Percentiles rank a stretch among this genome's conserved stretches.
These are phyloP conservation scores for Aeoliscus strigatus DNA, from an alignment of 2,797 vertebrate species.

Conservation along the genomic window DNA sequence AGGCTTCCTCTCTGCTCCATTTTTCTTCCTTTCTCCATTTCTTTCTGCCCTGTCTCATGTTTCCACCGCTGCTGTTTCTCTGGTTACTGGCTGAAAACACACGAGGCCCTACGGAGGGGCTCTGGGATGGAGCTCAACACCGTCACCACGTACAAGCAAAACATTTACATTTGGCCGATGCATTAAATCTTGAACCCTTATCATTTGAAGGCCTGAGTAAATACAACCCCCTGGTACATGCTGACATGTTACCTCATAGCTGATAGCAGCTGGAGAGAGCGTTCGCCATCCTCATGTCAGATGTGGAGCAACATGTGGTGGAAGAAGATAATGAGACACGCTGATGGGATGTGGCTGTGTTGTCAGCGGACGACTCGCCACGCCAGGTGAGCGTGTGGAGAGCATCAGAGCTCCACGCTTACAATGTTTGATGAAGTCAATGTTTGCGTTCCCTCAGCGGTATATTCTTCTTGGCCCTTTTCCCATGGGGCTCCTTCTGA, in stretches of 20 bases:
- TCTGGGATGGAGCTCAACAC: background rate
- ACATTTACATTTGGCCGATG: slow-evolving; percentile 21
- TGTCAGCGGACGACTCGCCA: slow-evolving; percentile 33
- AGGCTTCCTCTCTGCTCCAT: slow-evolving; percentile 3
- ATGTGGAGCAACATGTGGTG: slow-evolving; percentile 24
- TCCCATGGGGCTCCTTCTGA: slow-evolving; percentile 62
- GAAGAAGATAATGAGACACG: slow-evolving; percentile 39
- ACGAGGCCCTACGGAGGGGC: slow-evolving; percentile 6
- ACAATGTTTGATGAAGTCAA: slow-evolving; percentile 63
- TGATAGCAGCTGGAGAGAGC: slow-evolving; percentile 10
- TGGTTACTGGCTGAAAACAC: slow-evolving; percentile 34
- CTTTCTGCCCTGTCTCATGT: slow-evolving; percentile 15
- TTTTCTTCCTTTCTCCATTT: slow-evolving; percentile 11
- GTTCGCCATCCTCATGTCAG: slow-evolving; percentile 9
- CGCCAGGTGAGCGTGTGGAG: slow-evolving; percentile 62
- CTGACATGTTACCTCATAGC: slow-evolving; percentile 10
- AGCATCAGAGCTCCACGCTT: slow-evolving; percentile 51
- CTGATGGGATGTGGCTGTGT: slow-evolving; percentile 28
- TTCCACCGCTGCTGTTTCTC: slow-evolving; percentile 18
- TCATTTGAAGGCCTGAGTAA: background rate
- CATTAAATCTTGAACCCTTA: slow-evolving; percentile 2
- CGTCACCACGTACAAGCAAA: background rate
- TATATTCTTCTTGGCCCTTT: slow-evolving; percentile 52
- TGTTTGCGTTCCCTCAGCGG: slow-evolving; percentile 70
- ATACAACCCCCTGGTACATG: background rate